Evolutionary conservation across 2,113 vertebrate genomes (phyloP).

Genomic region (Dicrurus megarhynchus): DNA sequence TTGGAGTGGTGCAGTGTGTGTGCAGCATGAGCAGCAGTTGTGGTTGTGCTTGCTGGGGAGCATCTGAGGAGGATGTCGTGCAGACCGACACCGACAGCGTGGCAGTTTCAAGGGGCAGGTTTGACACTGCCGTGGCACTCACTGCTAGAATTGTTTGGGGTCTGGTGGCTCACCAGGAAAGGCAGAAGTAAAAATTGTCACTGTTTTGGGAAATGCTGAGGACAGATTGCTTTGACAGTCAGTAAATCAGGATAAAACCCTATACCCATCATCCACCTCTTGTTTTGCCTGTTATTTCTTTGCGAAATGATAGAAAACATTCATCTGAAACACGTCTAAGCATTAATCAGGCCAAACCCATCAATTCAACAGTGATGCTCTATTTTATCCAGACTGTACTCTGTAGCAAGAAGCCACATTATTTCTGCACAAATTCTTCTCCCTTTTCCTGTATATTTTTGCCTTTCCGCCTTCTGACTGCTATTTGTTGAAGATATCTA

Average conservation of each 20-base stretch:
- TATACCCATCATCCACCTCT: not conserved
- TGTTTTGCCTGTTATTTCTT: not conserved
- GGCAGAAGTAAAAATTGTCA: not conserved
- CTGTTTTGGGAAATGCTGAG: not conserved
- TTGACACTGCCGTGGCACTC: not conserved
- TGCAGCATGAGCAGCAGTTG: not conserved
- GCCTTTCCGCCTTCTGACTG: not conserved
- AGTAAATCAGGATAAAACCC: not conserved
- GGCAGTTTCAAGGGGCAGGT: not conserved
- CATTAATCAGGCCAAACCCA: not conserved
- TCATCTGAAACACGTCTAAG: not conserved
- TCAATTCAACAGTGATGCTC: not conserved
- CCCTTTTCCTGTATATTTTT: not conserved
- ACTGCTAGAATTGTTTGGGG: rapidly evolving
- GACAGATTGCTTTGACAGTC: not conserved
- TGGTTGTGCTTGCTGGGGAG: not conserved
- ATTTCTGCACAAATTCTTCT: not conserved
- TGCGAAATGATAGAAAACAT: not conserved
- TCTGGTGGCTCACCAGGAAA: not conserved
- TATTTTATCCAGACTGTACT: not conserved
- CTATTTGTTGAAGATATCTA: not conserved
- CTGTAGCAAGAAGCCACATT: not conserved
- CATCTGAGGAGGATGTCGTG: not conserved
- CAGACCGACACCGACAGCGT: not conserved
- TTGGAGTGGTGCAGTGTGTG: not conserved